These are phyloP conservation scores for Cheirogaleus medius DNA, from an alignment of 2,113 vertebrate genomes.

Conservation along the genomic window DNA sequence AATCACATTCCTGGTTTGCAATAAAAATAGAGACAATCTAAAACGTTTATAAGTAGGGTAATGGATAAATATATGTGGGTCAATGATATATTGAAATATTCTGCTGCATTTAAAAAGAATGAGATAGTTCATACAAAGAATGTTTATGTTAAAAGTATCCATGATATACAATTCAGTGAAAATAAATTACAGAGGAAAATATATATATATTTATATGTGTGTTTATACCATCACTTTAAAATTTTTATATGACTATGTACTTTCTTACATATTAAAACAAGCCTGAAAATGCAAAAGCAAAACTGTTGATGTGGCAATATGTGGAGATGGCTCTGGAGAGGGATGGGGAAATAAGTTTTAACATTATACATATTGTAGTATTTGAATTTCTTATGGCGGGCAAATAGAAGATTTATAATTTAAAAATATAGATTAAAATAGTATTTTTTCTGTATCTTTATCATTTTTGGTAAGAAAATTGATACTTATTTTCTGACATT, in stretches of 20 bases:
- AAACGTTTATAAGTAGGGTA: neutral
- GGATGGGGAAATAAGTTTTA: neutral
- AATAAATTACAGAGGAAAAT: neutral
- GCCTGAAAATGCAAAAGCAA: neutral
- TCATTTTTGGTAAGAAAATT: neutral
- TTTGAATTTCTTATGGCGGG: neutral
- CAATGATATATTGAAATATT: neutral
- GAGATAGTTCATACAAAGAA: neutral
- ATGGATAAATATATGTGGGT: neutral
- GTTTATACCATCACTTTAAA: neutral
- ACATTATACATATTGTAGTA: neutral
- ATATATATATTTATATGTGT: neutral
- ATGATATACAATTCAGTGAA: neutral
- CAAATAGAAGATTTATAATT: neutral
- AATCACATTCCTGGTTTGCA: neutral
- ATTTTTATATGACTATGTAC: neutral
- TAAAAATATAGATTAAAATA: neutral
- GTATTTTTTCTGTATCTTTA: neutral
- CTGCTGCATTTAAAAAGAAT: neutral
- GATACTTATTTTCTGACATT: neutral
- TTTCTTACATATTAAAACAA: neutral
- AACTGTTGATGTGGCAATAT: neutral
- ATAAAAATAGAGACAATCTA: neutral
- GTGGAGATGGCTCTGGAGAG: neutral
- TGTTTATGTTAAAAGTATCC: neutral